Conservation (phyloP, 2,797 vertebrate genomes). For the Darevskia nairensis region DNA sequence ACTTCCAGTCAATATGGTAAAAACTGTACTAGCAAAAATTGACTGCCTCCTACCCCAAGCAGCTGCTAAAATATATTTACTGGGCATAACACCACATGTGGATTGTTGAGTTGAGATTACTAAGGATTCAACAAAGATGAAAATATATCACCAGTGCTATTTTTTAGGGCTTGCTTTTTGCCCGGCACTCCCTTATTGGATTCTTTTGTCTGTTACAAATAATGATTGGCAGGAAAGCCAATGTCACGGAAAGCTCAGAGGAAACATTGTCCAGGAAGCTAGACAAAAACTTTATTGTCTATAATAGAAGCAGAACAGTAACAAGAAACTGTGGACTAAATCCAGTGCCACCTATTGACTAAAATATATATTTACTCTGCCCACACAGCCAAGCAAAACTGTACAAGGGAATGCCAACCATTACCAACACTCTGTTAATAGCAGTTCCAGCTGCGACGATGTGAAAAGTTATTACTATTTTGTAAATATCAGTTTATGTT, state of each 20-base stretch:
- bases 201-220: conserved; percentile 50
- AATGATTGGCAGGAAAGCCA: conserved; percentile 8
- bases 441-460: conserved; percentile 21
- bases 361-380: too few relatives aligned
- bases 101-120: conserved; percentile 62
- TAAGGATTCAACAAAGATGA: conserved; percentile 67
- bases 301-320: too few relatives aligned
- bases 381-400: not conserved
- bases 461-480: conserved; percentile 9
- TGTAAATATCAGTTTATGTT: conserved; percentile 20
- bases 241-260: too few relatives aligned
- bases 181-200: not conserved
- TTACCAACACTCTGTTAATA: conserved; percentile 31
- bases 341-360: too few relatives aligned
- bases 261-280: too few relatives aligned
- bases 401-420: conserved; percentile 20
- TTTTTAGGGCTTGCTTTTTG: conserved; percentile 60
- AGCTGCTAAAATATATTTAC: conserved; percentile 18
- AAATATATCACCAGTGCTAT: conserved; percentile 60
- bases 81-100: conserved; percentile 26
- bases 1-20: conserved; percentile 53
- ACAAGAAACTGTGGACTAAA: too few relatives aligned
- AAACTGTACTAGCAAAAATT: conserved; percentile 46
- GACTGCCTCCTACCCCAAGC: not conserved
- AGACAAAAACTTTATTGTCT: too few relatives aligned